Base-by-base conservation (phyloP, 2,113 vertebrate species). In the Seriola quinqueradiata region DNA sequence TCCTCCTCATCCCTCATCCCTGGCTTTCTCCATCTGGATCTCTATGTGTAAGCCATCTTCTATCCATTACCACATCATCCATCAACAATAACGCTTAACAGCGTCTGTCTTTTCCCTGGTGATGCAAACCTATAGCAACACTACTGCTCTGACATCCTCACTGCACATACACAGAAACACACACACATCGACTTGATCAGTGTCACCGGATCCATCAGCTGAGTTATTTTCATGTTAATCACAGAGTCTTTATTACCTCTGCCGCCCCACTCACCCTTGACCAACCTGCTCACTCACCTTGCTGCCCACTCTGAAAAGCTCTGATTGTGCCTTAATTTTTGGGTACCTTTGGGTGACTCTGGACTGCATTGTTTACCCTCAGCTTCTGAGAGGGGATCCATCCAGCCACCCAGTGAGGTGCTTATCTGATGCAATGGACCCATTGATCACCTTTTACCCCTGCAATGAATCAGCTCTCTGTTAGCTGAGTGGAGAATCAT, bases 361-460 rank as follows among this genome's bases (percentile, higher is more conserved):
- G 90, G 84, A 70, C 79, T 23, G 48, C 88, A 94, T 94, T 95
- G 93, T 90, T 86, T 92, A 86, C 76, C 76, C 82, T 87, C 84
- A 57, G 72, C 46, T 91, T 66, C 79, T 60, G 75, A 87, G 79
- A 89, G 17, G 54, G 67, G 82, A 84, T 81, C 88, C 70, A 72
- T 75, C 73, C 77, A 86, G 81, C 90, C 91, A 89, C 91, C 88
- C 91, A 91, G 73, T 77, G 81, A 88, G 91, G 83, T 81, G 77
- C 88, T 94, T 94, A 95, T 95, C 94, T 92, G 92, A 93, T 94
- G 92, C 84, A 90, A 90, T 78, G 92, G 92, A 91, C 90, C 90
- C 92, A 93, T 94, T 94, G 92, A 91, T 93, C 93, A 91, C 93
- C 92, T 90, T 87, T 92, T 87, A 88, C 83, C 90, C 77, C 42